Evolutionary conservation across 2,888 invertebrate species (phyloP).

Genomic region (Steromphala cineraria): DNA sequence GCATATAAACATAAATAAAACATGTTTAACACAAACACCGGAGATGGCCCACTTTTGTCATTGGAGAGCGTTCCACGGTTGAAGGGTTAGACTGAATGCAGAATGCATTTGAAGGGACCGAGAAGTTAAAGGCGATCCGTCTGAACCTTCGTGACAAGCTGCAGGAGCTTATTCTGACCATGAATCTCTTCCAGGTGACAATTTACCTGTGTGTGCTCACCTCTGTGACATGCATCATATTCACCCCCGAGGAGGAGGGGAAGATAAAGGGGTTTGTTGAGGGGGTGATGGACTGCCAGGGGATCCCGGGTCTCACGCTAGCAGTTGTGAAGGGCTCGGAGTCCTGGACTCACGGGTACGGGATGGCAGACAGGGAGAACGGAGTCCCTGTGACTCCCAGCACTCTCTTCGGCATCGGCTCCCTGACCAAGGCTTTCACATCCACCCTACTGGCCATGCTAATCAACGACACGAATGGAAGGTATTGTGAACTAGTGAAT

Average conservation of each 20-base stretch:
- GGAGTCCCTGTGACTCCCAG: slow-evolving; percentile 29
- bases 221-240: background rate
- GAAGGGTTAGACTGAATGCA: too few relatives aligned
- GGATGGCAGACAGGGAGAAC: slow-evolving; percentile 36
- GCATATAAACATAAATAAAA: too few relatives aligned
- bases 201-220: background rate
- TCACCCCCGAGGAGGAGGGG: slow-evolving; percentile 5
- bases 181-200: background rate
- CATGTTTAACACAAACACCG: too few relatives aligned
- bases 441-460: slow-evolving; percentile 40
- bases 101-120: too few relatives aligned
- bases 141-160: too few relatives aligned
- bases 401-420: slow-evolving; percentile 47
- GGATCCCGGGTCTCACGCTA: slow-evolving; percentile 49
- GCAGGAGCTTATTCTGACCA: too few relatives aligned
- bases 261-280: slow-evolving; percentile 22
- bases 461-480: slow-evolving; percentile 28
- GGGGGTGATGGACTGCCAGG: slow-evolving; percentile 41
- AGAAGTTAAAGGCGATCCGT: too few relatives aligned
- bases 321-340: slow-evolving; percentile 53
- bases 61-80: too few relatives aligned
- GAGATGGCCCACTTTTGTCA: too few relatives aligned
- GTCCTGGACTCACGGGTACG: slow-evolving; percentile 46
- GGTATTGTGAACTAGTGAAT: background rate
- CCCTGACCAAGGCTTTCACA: slow-evolving; percentile 49